Base-by-base conservation (phyloP, 2,113 vertebrate genomes). In the Anolis carolinensis region DNA sequence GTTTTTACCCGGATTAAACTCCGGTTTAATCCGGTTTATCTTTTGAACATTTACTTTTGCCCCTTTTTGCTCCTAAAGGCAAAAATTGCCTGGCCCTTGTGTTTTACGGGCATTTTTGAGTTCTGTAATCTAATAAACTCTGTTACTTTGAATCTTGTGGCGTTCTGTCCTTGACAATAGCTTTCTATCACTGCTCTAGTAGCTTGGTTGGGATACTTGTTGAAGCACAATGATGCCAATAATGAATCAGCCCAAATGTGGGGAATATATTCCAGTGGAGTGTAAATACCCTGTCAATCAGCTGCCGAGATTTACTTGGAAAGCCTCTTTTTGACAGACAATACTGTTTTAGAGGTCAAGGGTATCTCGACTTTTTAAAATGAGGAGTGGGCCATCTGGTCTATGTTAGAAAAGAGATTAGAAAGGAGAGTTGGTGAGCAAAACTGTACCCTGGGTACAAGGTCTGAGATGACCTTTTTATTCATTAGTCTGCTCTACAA, bases 321-420 rank as follows among this genome's bases (percentile, higher is more conserved):
- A 82, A 81, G 50, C 78, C 34, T 85, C 71, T 74, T 88, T 85
- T 68, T 75, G 55, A 72, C 39, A 34, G 75, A 50, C 16, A 75
- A 34, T 20, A 62, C 48, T 81, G 48, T 50, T 67, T 18, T 32
- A 25, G 30, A 62, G 78, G 32, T 34, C 62, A 71, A 76, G 83
- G 44, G 13, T 18, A 62, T 32, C 23, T 72, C 30, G 5, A n/a
- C 70, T n/a, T 32, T 27, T 83, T 63, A 59, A 63, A 76, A 7
- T 21, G 32, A 52, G 39, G 20, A 63, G 67, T 81, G 59, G 79
- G 79, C 79, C 44, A 77, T 82, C 23, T 39, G 36, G 63, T 70
- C 16, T 62, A 32, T 34, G 36, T 55, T 23, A 82, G 9, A 71
- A 55, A 3, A 18, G 16, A 34, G 79, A 85, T 82, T 81, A 52